Base-by-base conservation (phyloP, 2,888 invertebrate genomes). In the Entomobrya multifasciata region DNA sequence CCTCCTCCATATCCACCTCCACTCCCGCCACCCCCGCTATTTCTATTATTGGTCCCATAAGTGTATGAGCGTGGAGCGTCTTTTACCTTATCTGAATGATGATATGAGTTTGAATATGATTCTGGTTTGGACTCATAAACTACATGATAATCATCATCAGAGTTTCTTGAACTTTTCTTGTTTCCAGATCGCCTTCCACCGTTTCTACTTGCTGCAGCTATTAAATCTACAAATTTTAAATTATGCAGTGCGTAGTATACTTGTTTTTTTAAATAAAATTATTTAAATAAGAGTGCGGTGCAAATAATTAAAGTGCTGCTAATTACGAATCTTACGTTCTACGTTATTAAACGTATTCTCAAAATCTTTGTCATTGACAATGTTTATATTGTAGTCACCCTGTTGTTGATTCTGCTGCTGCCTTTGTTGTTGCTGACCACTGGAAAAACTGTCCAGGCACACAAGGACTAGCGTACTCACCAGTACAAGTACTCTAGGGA, bases 81-180 rank as follows among this genome's bases (percentile, higher is more conserved):
- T 10, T 67, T 22, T 11, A 60, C 15, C 11, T 81, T 86, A 22
- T 86, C 86, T 15, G 17, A 17, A 22, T 86, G 86, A 67, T 86
- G 86, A 52, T 67, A 86, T 3, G 86, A 81, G 13, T 49, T 81
- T 1, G 86, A 86, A 15, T 86, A 86, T 0, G 65, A 57, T 55
- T 86, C 57, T 22, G 86, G 86, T 25, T 86, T 86, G 1, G 80
- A 81, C 25, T 86, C 86, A 30, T 86, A 86, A 0, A 86, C 86
- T n/a, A 77, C 86, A n/a, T 86, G 86, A 20, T 86, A 86, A 6
- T 81, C 74, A 74, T 82, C 81, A 22, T 81, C 86, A 3, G 80
- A 80, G 17, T 76, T 65, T 52, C 74, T 80, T 17, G 83, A 83
- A 49, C 57, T 79, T 55, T 86, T 86, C 41, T 86, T 76, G 20